Evolutionary conservation across 2,797 vertebrate genomes (phyloP).

Genomic region (Myotis pilosus): DNA sequence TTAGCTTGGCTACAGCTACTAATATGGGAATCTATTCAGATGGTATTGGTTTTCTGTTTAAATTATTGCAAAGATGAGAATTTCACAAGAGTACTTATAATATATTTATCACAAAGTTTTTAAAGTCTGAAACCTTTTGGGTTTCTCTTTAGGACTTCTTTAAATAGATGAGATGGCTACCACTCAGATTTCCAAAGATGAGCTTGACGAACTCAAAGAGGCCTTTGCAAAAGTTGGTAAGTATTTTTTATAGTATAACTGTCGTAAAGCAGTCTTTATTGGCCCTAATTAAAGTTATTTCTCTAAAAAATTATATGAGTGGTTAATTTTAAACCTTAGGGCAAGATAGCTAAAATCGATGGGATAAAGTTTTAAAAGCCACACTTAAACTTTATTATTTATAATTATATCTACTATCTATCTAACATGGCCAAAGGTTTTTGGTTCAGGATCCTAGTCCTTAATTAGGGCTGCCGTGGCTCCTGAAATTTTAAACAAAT

Average conservation of each 20-base stretch:
- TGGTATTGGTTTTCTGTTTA: slow-evolving; percentile 40
- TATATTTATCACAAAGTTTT: background rate
- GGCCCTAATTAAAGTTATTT: slow-evolving; percentile 7
- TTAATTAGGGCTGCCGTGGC: background rate
- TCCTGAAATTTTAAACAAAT: slow-evolving; percentile 19
- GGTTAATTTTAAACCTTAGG: background rate
- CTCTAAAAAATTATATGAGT: background rate
- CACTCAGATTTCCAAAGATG: slow-evolving; percentile 94
- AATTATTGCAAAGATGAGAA: slow-evolving; percentile 12
- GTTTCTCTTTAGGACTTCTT: slow-evolving; percentile 81
- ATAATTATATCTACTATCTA: background rate
- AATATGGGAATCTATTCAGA: background rate
- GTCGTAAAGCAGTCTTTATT: background rate
- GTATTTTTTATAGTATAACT: slow-evolving; percentile 59
- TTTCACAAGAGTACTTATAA: background rate
- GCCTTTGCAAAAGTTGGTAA: slow-evolving; percentile 94
- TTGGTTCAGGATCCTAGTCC: background rate
- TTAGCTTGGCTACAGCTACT: background rate
- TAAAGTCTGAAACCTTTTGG: slow-evolving; percentile 42
- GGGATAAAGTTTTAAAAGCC: slow-evolving; percentile 23
- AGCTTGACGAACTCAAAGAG: slow-evolving; percentile 94
- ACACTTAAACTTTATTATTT: slow-evolving; percentile 7
- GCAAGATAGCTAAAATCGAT: background rate
- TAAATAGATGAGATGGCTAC: slow-evolving; percentile 91
- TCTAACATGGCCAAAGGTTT: slow-evolving; percentile 17